Conservation (phyloP, 2,797 vertebrate species). For the Enteromius thamalakanensis region DNA sequence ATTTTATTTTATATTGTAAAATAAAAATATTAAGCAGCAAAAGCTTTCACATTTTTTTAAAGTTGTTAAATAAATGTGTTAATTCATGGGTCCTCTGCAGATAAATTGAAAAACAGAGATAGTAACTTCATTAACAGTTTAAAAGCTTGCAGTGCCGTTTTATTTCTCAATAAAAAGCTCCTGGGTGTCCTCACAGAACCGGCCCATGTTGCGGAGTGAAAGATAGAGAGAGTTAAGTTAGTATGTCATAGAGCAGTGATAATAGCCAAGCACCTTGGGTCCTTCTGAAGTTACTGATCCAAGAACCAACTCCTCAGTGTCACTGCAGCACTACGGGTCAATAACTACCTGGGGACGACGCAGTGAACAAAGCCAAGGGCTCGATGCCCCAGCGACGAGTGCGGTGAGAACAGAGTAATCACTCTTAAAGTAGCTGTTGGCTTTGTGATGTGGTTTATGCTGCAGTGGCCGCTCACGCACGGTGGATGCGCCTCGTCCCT, state of each 20-base stretch:
- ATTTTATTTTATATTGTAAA: background rate
- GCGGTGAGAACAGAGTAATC: slow-evolving; percentile 31
- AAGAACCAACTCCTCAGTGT: slow-evolving; percentile 51
- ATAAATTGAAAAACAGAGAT: background rate
- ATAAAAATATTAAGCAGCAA: background rate
- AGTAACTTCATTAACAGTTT: background rate
- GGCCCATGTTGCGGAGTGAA: background rate
- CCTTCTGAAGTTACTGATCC: slow-evolving; percentile 53
- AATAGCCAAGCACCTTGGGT: slow-evolving; percentile 39
- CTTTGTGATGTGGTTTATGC: slow-evolving; percentile 43
- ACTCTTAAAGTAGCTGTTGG: slow-evolving; percentile 35
- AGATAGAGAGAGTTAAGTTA: slow-evolving; percentile 27
- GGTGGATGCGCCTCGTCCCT: slow-evolving; percentile 57
- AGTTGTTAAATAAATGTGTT: background rate
- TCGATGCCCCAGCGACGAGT: slow-evolving; percentile 24
- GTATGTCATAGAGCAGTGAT: slow-evolving; percentile 30
- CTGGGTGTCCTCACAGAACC: background rate
- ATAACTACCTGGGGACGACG: slow-evolving; percentile 49
- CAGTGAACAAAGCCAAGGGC: slow-evolving; percentile 48
- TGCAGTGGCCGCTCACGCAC: slow-evolving; percentile 58
- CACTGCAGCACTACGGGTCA: slow-evolving; percentile 53
- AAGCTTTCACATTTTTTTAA: background rate
- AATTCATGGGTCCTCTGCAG: background rate
- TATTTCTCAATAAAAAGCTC: background rate
- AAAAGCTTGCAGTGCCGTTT: background rate